phyloP scores from a whole-genome alignment of 2,888 invertebrate genomes.

The Noctua fimbriata region DNA sequence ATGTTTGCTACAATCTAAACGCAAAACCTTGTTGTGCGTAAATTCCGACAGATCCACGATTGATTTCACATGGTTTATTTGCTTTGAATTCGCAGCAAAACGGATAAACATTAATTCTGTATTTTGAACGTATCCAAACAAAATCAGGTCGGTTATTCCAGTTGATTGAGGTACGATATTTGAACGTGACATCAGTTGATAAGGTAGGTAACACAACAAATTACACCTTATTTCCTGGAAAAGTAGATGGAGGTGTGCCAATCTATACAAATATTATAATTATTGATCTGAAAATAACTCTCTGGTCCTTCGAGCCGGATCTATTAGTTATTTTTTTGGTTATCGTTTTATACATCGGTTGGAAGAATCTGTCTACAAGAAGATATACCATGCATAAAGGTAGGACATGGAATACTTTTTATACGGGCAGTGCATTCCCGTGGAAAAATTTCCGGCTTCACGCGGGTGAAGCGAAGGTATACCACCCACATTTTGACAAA shows the following conservation, averaged over 20 bases:
- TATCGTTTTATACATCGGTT: no score
- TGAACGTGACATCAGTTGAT: constrained; percentile 21
- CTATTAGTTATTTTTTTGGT: no score
- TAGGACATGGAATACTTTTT: background rate
- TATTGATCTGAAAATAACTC: background rate
- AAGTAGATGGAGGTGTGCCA: no score
- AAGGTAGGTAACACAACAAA: background rate
- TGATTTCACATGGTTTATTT: constrained; percentile 52
- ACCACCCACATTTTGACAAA: background rate
- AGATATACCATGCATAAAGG: background rate
- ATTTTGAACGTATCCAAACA: constrained; percentile 34
- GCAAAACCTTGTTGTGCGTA: constrained; percentile 1
- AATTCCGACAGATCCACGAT: constrained; percentile 27
- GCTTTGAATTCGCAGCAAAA: constrained; percentile 36
- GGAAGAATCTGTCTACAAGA: background rate
- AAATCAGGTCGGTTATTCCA: constrained; percentile 34
- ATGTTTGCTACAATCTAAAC: constrained; percentile 30
- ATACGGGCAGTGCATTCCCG: background rate
- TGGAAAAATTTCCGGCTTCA: background rate
- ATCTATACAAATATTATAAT: background rate
- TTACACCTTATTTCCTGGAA: background rate
- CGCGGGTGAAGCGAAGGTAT: background rate
- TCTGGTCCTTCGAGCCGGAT: no score
- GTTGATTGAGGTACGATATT: constrained; percentile 13
- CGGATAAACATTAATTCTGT: constrained; percentile 40